Base-by-base conservation (phyloP, 2,797 vertebrate species). In the Lophotriccus pileatus region DNA sequence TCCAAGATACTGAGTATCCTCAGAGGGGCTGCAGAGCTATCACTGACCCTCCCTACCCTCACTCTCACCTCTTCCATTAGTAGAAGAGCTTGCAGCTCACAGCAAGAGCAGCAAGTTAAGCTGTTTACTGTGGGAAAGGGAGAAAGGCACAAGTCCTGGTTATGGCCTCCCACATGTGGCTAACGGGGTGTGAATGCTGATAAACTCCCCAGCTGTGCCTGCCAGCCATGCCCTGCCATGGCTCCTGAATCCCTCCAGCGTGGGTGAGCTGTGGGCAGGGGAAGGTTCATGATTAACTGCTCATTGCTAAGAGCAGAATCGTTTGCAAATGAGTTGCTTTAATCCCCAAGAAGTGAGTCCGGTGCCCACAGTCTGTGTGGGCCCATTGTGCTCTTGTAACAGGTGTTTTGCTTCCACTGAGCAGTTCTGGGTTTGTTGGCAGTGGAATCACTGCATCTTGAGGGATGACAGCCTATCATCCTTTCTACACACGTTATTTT, bases 271-370 rank as follows among this genome's bases (percentile, higher is more conserved):
- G 77, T 60, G 91, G 87, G 79, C 30, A 84, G 72, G 59, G 81
- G 58, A 92, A 78, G 75, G 78, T 69, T 94, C 59, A 81, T 30
- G 58, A 76, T 66, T 78, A 93, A 87, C 82, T 89, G 87, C 75
- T 96, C 87, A 49, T 30, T 86, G 62, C 60, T 79, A 88, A 70
- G 68, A 95, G 83, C 92, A 88, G 82, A 87, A 94, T 81, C 69
- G 72, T 46, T 94, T 95, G 74, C 74, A 90, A 88, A 93, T 93
- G 66, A 94, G 72, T 64, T 87, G 73, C 55, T 75, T 14, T 63
- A 80, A 90, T 94, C 78, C 87, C 74, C 56, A 60, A 75, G 70
- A 78, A 85, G 87, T 14, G 72, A 91, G 66, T 92, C 58, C 89
- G 70, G 64, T 55, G 81, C 59, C 84, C 78, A 34, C 62, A 90